Percentiles rank a stretch among this genome's conserved stretches.
These are phyloP conservation scores for Drosophila burlai DNA, from an alignment of 1,140 invertebrate genomes.

Conservation along the genomic window DNA sequence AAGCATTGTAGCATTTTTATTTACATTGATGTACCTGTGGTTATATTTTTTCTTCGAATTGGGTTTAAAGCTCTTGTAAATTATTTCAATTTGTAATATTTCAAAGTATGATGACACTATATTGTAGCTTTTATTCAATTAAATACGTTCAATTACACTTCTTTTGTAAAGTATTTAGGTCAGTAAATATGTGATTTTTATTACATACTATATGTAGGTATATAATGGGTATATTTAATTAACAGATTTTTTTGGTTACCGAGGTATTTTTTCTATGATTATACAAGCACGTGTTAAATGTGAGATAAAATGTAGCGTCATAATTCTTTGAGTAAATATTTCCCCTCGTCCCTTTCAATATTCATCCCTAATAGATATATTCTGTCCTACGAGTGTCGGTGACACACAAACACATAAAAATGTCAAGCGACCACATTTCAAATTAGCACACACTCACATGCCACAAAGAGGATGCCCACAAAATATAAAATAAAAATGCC, in stretches of 20 bases:
- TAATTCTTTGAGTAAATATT: neutral
- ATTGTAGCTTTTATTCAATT: neutral
- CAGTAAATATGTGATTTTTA: neutral
- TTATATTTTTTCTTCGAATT: neutral
- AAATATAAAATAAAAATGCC: slow-evolving; percentile 38
- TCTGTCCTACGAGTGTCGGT: neutral
- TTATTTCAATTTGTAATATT: neutral
- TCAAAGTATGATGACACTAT: too few species aligned
- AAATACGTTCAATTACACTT: neutral
- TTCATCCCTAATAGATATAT: slow-evolving; percentile 8
- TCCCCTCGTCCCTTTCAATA: neutral
- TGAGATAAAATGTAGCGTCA: neutral
- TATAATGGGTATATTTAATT: neutral
- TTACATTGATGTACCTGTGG: neutral
- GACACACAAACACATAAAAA: slow-evolving; percentile 19
- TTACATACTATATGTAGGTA: neutral
- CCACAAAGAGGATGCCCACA: slow-evolving; percentile 23
- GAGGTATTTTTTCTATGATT: neutral
- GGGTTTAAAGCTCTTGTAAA: neutral
- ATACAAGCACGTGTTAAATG: neutral
- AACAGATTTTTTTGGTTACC: neutral
- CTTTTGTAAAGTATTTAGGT: neutral
- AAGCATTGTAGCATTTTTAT: neutral
- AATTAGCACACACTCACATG: slow-evolving; percentile 60
- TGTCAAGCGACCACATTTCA: slow-evolving; percentile 71